Percentiles rank a stretch among this genome's conserved stretches.
These are phyloP conservation scores for Valencia hispanica DNA, from an alignment of 2,797 vertebrate species.

Conservation along the genomic window DNA sequence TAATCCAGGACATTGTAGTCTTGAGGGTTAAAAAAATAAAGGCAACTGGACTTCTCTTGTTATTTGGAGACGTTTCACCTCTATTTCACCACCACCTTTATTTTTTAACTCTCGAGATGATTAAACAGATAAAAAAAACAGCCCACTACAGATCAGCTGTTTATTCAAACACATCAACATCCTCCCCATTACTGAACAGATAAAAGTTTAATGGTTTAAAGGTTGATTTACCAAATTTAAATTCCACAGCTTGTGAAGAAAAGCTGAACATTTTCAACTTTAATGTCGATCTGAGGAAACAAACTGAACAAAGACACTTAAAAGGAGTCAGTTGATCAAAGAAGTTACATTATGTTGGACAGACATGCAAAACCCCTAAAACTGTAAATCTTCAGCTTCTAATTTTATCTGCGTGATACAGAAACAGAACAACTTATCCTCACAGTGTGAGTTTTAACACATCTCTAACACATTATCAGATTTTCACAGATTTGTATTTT, in stretches of 20 bases:
- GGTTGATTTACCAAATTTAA: not conserved
- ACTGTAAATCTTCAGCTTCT: not conserved
- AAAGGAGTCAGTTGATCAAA: not conserved
- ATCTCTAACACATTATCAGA: conserved; percentile 12
- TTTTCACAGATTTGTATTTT: conserved; percentile 4
- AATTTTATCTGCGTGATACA: not conserved
- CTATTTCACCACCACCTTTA: no score
- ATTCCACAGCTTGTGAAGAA: not conserved
- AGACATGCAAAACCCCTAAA: not conserved
- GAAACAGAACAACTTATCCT: not conserved
- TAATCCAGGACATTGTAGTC: no score
- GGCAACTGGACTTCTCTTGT: no score
- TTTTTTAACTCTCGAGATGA: no score
- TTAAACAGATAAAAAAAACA: no score
- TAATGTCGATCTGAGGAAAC: not conserved
- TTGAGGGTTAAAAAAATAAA: no score
- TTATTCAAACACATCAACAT: not conserved
- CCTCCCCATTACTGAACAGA: not conserved
- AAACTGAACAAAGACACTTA: not conserved
- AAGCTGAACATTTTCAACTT: not conserved
- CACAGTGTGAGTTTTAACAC: conserved; percentile 10
- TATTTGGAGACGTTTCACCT: no score
- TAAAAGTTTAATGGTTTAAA: not conserved
- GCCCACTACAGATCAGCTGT: not conserved
- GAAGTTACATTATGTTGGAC: not conserved